These are phyloP conservation scores for Apis dorsata DNA, from an alignment of 1,140 invertebrate genomes.

Conservation along the genomic window DNA sequence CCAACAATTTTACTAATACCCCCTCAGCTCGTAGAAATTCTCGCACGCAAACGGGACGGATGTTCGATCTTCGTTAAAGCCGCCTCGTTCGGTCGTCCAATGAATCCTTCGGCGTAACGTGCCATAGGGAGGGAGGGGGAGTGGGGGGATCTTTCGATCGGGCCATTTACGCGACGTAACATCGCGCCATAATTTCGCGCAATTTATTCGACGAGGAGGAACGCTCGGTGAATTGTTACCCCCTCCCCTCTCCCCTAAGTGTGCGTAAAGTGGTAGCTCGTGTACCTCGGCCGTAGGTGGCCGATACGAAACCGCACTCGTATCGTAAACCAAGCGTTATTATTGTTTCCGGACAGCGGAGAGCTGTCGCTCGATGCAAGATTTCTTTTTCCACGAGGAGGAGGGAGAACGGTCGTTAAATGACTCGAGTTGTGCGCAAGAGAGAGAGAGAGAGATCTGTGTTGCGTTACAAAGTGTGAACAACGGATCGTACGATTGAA, in stretches of 20 bases:
- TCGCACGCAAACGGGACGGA: neutral
- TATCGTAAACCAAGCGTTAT: conserved; percentile 62
- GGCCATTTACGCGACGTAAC: conserved; percentile 56
- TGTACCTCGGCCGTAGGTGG: conserved; percentile 73
- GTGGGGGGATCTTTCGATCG: conserved; percentile 35
- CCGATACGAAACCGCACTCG: conserved; percentile 57
- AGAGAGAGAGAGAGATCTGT: neutral
- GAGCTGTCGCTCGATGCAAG: neutral
- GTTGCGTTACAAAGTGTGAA: neutral
- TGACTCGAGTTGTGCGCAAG: too few species aligned
- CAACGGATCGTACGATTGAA: too few species aligned
- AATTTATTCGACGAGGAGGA: conserved; percentile 67
- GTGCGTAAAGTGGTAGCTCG: conserved; percentile 76
- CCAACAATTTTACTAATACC: too few species aligned
- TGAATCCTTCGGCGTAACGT: conserved; percentile 3
- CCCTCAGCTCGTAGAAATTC: neutral
- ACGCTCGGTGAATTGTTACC: conserved; percentile 71
- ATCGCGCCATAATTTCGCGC: conserved; percentile 63
- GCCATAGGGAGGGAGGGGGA: too few species aligned
- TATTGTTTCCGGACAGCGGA: conserved; percentile 47
- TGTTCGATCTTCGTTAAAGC: conserved; percentile 33
- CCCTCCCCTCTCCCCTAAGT: conserved; percentile 71
- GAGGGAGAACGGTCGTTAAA: neutral
- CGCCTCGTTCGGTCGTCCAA: neutral
- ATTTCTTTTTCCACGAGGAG: neutral